Evolutionary conservation across 2,888 invertebrate genomes (phyloP).

Genomic region (Lysandra coridon): DNA sequence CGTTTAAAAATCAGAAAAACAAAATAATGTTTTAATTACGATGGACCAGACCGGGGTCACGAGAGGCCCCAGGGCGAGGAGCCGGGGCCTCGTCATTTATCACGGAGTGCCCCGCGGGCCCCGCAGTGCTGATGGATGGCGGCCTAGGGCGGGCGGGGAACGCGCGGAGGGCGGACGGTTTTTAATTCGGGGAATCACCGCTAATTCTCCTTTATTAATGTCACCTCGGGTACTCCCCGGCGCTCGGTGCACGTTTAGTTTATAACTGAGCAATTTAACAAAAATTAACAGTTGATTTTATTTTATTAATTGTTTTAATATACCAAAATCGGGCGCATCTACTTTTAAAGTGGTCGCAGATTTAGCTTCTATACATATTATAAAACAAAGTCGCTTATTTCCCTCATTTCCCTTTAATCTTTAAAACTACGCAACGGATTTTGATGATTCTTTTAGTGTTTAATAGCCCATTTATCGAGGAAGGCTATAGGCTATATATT

Average conservation of each 20-base stretch:
- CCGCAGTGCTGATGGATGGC: constrained; percentile 20
- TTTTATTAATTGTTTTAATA: not conserved
- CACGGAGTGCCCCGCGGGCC: constrained; percentile 15
- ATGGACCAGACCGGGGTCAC: not conserved
- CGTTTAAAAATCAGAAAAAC: not conserved
- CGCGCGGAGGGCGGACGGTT: not conserved
- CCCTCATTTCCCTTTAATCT: no score
- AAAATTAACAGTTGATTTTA: not conserved
- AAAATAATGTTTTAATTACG: constrained; percentile 2
- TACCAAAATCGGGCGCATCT: not conserved
- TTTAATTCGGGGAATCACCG: constrained; percentile 17
- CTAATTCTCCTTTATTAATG: constrained; percentile 25
- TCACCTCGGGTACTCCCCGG: not conserved
- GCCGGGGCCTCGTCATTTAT: constrained; percentile 9
- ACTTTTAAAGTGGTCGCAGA: no score
- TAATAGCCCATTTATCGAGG: no score
- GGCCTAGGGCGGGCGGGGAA: not conserved
- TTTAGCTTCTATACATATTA: no score
- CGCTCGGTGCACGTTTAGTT: not conserved
- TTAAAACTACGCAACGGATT: no score
- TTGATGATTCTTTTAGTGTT: no score
- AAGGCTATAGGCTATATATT: no score
- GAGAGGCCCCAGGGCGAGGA: not conserved
- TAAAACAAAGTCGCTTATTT: no score
- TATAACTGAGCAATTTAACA: not conserved